Base-by-base conservation (phyloP, 2,797 vertebrate species). In the Lates japonicus region DNA sequence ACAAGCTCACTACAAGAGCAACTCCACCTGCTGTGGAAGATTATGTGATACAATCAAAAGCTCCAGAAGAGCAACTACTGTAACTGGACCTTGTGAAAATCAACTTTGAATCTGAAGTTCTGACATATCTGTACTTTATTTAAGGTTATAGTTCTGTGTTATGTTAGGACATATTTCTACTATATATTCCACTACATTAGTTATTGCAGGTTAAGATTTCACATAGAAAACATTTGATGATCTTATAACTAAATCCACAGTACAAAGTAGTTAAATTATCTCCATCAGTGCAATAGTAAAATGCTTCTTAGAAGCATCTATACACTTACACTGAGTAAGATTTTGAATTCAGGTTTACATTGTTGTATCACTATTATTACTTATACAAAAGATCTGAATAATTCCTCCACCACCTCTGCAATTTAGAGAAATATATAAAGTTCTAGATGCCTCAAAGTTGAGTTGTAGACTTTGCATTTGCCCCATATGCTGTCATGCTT, bases 11-110 rank as follows among this genome's bases (percentile, higher is more conserved):
- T 17, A 22, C 14, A 57, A 11, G 7, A 37, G 51, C 10, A 10
- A 54, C 25, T 66, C 2, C 7, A 52, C 61, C 54, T 33, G 11
- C 74, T 29, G 37, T 64, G 37, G 62, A 76, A n/a, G 68, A 67
- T n/a, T 5, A 1, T 25, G 31, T 55, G 35, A 66, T 37, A 25
- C 1, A 0, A 42, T 11, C 29, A 3, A 73, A 79, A 35, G 62
- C 48, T 70, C 29, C 49, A 51, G 14, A 62, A 13, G 41, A 61
- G 9, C 35, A 13, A 16, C 55, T 39, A 62, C 22, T 54, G 52
- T 54, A 29, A 54, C 44, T 8, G 14, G 17, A 66, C n/a, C 3
- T 2, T 1, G 20, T 13, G 25, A 31, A 22, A 57, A 44, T 44
- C 0, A 42, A 69, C 54, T 74, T 62, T 17, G 17, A 22, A 17